Conservation (phyloP, 2,797 vertebrate species). For the Leucoraja ocellata region DNA sequence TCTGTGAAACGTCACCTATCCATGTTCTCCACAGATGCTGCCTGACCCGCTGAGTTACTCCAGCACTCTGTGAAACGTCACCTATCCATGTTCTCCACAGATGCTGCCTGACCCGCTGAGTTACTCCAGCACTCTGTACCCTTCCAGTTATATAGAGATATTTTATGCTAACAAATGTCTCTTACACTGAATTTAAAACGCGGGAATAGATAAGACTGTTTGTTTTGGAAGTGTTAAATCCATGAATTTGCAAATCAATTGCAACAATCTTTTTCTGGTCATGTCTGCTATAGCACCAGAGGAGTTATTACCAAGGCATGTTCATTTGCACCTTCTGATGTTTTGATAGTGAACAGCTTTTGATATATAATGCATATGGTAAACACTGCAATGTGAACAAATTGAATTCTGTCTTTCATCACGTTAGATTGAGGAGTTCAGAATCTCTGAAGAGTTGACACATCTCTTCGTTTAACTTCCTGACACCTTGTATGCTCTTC, state of each 20-base stretch:
- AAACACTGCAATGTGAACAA: background rate
- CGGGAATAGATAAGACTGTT: background rate
- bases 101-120: too few relatives aligned
- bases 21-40: too few relatives aligned
- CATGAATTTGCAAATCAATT: background rate
- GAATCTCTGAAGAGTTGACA: too few relatives aligned
- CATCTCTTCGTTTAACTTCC: too few relatives aligned
- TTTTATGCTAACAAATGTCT: background rate
- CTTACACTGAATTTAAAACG: background rate
- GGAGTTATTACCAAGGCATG: background rate
- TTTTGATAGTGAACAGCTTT: background rate
- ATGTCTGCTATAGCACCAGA: background rate
- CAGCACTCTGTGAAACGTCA: too few relatives aligned
- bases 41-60: too few relatives aligned
- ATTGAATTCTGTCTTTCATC: background rate
- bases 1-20: too few relatives aligned
- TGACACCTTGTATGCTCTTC: too few relatives aligned
- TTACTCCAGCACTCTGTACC: too few relatives aligned
- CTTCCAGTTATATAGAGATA: background rate
- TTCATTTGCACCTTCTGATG: background rate
- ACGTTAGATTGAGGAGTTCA: background rate
- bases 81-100: too few relatives aligned
- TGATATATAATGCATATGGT: background rate
- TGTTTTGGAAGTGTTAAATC: background rate
- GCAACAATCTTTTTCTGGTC: background rate